Conservation (phyloP, 2,113 vertebrate genomes). For the Sorex araneus region DNA sequence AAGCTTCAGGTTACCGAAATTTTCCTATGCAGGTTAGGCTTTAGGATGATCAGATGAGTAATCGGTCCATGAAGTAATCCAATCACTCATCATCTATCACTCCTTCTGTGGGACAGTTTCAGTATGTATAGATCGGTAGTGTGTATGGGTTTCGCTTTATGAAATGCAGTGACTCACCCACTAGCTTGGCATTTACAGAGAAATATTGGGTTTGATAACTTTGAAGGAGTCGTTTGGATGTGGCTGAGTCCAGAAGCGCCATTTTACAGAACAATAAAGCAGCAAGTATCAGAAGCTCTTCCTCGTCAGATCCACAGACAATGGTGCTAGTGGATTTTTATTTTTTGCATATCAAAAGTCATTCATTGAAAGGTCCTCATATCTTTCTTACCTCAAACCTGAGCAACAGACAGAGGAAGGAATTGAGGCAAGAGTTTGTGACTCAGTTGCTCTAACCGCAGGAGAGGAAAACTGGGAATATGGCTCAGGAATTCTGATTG, state of each 20-base stretch:
- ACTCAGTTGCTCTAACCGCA: background rate
- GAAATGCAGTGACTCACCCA: slow-evolving; percentile 21
- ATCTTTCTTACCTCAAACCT: background rate
- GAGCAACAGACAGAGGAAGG: background rate
- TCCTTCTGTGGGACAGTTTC: background rate
- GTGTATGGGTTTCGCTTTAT: background rate
- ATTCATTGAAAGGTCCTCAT: background rate
- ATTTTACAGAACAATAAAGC: background rate
- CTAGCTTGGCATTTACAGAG: background rate
- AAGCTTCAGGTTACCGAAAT: background rate
- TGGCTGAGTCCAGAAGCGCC: background rate
- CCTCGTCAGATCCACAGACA: background rate
- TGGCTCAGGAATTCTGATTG: background rate
- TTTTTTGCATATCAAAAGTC: slow-evolving; percentile 7
- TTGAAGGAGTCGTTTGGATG: slow-evolving; percentile 2
- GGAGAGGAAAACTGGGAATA: background rate
- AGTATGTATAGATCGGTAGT: background rate
- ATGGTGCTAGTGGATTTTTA: background rate
- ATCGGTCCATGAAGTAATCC: background rate
- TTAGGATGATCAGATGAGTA: background rate
- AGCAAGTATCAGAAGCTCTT: background rate
- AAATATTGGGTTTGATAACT: background rate
- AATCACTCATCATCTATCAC: background rate
- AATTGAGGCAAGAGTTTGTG: background rate
- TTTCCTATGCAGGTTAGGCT: background rate